Evolutionary conservation across 2,797 vertebrate species (phyloP), one percentile per base, ranked within the genome.

Genomic region (Falco concolor): DNA sequence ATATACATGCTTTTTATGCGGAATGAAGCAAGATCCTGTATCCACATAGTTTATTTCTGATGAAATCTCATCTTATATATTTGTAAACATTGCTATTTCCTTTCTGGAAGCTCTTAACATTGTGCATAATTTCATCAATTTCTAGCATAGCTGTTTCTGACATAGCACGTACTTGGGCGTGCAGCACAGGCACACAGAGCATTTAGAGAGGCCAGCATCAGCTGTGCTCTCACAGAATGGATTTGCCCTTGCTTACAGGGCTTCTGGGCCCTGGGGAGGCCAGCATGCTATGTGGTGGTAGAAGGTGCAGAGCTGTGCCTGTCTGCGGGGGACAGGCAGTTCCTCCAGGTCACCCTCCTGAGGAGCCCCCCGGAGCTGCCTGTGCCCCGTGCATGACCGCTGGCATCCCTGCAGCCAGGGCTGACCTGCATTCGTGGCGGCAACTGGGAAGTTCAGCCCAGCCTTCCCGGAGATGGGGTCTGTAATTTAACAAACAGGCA

Each of bases 61-160:
- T 3, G 18, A 77, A 92, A 93, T 76, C 25, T 80, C 52, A 56
- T 83, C 50, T 84, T 70, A 53, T 17, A 8, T 36, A 0, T 87
- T 93, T 96, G 60, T 89, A 89, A 94, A 92, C 72, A 73, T 77
- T 44, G 25, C n/a, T 69, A 2, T 92, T 94, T 90, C 54, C 45
- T 84, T 95, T 82, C 84, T 94, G 84, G 87, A 92, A 47, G 47
- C 70, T 92, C 59, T 44, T 56, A 73, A 77, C n/a, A 8, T 47
- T 61, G 61, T 92, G 81, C 87, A 59, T 79, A 52, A 87, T 65
- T 87, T 92, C 70, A 92, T 45, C 72, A 52, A 1, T 92, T 93
- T 83, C 75, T 80, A 21, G 2, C 20, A 21, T 69, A 92, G 91
- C 22, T 13, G 6, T 87, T 93, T 84, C 74, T 90, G 89, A 89